These are phyloP conservation scores for Lates calcarifer DNA, from an alignment of 2,113 vertebrate genomes.

Conservation along the genomic window DNA sequence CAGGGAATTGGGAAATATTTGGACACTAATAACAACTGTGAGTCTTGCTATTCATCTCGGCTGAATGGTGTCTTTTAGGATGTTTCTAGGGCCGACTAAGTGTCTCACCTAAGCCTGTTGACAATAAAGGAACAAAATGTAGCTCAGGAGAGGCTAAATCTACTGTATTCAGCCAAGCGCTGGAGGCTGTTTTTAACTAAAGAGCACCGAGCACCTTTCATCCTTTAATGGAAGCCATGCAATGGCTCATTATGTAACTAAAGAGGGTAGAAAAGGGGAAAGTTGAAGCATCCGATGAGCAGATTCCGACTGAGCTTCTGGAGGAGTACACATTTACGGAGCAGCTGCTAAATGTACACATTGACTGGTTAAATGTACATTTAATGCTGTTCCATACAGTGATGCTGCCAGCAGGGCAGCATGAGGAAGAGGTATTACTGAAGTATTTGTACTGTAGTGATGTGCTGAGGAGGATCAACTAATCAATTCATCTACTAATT, in stretches of 20 bases:
- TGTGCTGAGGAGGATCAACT: neutral
- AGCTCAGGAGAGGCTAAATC: neutral
- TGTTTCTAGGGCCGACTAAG: conserved; percentile 18
- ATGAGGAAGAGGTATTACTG: neutral
- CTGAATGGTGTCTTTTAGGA: conserved; percentile 40
- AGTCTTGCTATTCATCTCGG: conserved; percentile 18
- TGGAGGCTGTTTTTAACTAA: conserved; percentile 15
- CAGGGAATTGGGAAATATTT: neutral
- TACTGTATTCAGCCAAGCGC: neutral
- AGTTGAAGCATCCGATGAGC: conserved; percentile 19
- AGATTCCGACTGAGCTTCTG: conserved; percentile 1
- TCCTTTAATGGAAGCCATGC: conserved; percentile 41
- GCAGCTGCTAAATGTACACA: conserved; percentile 30
- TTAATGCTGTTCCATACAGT: neutral
- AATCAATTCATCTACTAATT: neutral
- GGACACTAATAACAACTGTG: neutral
- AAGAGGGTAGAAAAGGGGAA: conserved; percentile 15
- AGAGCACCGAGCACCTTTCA: conserved; percentile 26
- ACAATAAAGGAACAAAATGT: conserved; percentile 22
- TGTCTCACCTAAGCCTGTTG: conserved; percentile 27
- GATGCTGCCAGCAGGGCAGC: neutral
- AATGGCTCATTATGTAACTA: conserved; percentile 45
- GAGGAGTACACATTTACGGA: neutral
- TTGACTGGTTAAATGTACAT: neutral
- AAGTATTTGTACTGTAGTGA: neutral